Evolutionary conservation across 1,140 invertebrate genomes (phyloP), one percentile per base, ranked within the genome.

Genomic region (Lasaia peninsularis): DNA sequence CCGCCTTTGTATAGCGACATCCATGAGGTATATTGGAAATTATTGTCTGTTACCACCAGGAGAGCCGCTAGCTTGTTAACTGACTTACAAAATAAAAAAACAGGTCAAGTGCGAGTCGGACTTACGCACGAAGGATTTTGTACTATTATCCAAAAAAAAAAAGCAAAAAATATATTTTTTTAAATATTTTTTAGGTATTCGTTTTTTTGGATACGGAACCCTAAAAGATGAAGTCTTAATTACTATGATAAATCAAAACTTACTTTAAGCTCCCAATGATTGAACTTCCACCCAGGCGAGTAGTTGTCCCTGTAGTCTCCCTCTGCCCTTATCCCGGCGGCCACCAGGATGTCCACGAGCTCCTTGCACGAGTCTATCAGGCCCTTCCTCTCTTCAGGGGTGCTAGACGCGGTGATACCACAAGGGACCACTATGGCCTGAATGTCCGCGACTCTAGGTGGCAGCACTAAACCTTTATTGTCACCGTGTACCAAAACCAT

Each of bases 211-310:
- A n/a, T n/a, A n/a, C n/a, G n/a, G n/a, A n/a, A n/a, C n/a, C n/a
- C n/a, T n/a, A n/a, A n/a, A n/a, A n/a, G n/a, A n/a, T n/a, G n/a
- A n/a, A n/a, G n/a, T n/a, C n/a, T n/a, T n/a, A n/a, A n/a, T n/a
- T n/a, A n/a, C n/a, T n/a, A n/a, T n/a, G 2, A 24, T 48, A 48
- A 10, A 28, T 28, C 28, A 32, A 48, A 44, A 52, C 49, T 59
- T 78, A 94, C 94, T 91, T 99, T 99, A 1, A 99, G 87, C 86
- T 99, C 99, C 98, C 99, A 99, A 82, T 99, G 98, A 86, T 99
- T 99, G 82, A 99, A 99, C 88, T 99, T 99, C 99, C 99, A 99
- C 1, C 99, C 99, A 3, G 98, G 98, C 33, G 98, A 98, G 78
- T 98, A 98, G 88, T 99, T 99, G 69, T 98, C 97, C 49, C 98